Evolutionary conservation across 2,113 vertebrate genomes (phyloP).

Genomic region (Numenius arquata): DNA sequence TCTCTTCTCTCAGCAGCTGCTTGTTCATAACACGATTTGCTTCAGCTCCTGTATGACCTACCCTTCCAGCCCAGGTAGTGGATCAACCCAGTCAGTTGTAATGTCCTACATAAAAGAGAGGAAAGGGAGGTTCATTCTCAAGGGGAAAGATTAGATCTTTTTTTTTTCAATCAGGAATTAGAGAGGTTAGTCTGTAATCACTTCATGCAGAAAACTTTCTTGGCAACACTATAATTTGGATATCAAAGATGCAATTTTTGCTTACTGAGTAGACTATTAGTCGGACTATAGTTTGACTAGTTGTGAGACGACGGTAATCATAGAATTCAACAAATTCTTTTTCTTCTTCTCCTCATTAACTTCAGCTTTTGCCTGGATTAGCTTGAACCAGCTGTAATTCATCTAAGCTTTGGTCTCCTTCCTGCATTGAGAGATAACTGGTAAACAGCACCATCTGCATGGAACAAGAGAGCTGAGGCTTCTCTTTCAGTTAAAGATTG

Average conservation of each 20-base stretch:
- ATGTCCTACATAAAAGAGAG: background rate
- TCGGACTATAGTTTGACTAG: background rate
- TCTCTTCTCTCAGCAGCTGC: background rate
- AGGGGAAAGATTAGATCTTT: background rate
- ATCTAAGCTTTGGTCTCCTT: constrained; percentile 21
- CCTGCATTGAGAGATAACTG: constrained; percentile 8
- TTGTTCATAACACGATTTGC: background rate
- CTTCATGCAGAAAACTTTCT: background rate
- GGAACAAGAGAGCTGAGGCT: background rate
- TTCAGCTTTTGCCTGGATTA: constrained; percentile 27
- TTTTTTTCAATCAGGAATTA: background rate
- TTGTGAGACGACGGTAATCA: background rate
- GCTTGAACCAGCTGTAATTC: constrained; percentile 23
- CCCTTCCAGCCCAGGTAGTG: background rate
- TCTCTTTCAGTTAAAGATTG: background rate
- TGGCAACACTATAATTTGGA: background rate
- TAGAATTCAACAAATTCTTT: constrained; percentile 1
- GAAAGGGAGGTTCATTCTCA: background rate
- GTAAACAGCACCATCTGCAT: constrained; percentile 52
- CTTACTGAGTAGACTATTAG: background rate
- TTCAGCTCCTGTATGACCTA: background rate
- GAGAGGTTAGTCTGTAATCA: background rate
- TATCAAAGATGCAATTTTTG: background rate
- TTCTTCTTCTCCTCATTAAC: constrained; percentile 26
- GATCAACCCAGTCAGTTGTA: background rate